Evolutionary conservation across 2,113 vertebrate species (phyloP).

Genomic region (Panurus biarmicus): DNA sequence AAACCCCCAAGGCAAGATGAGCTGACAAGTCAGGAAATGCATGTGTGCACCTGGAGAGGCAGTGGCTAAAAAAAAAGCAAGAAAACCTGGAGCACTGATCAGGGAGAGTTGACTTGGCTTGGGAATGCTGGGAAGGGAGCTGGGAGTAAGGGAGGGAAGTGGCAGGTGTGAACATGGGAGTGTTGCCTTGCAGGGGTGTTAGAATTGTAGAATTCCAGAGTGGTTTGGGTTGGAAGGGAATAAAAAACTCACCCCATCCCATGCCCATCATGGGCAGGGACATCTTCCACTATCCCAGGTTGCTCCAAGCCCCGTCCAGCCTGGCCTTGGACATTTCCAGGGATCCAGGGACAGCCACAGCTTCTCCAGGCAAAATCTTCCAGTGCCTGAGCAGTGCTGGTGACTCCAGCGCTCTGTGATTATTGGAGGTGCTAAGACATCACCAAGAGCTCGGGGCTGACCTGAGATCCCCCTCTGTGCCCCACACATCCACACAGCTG

Average conservation of each 20-base stretch:
- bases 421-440: not conserved
- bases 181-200: not conserved
- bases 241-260: not conserved
- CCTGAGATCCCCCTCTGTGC: not conserved
- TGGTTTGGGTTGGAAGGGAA: not conserved
- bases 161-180: rapidly evolving
- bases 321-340: not conserved
- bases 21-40: not conserved
- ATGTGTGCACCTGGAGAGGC: not conserved
- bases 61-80: not conserved
- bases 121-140: not conserved
- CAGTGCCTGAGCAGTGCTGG: not conserved
- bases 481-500: not conserved
- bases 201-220: not conserved
- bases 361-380: not conserved
- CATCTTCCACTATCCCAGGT: not conserved
- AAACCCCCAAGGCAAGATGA: not conserved
- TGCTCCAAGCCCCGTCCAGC: rapidly evolving
- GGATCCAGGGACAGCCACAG: not conserved
- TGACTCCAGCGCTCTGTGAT: not conserved
- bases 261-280: not conserved
- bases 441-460: not conserved
- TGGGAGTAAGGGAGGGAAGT: not conserved
- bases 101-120: not conserved
- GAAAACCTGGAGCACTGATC: not conserved